Evolutionary conservation across 2,113 vertebrate species (phyloP), one percentile per base, ranked within the genome.

Genomic region (Synodontis membranacea): DNA sequence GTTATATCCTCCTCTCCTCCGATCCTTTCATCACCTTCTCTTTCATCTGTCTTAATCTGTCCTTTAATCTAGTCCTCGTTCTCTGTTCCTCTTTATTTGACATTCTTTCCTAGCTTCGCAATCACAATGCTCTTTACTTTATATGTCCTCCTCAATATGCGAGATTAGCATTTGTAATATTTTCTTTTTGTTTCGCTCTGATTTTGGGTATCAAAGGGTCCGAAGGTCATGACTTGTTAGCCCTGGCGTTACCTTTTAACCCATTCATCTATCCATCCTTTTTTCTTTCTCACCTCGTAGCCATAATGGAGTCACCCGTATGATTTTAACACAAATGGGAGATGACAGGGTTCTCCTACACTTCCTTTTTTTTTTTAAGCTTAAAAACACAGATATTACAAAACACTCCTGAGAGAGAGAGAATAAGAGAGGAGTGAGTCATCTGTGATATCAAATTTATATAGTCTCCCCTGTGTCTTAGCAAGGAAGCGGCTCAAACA

Each of bases 61-160:
- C 70, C 56, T 83, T 86, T 19, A 68, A 74, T 76, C 70, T 23
- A 68, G 72, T n/a, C n/a, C 58, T 85, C 39, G 60, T 37, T 79
- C 72, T 68, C 80, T 70, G 39, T 39, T 79, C 70, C 62, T 80
- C 70, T 79, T 52, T 83, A 23, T 17, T 80, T 48, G 25, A 56
- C 52, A 80, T 39, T 80, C 10, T 39, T 39, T 56, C 1, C 19
- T 80, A 4, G 1, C 37, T 39, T 23, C 34, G 48, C 21, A 34
- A 79, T 54, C n/a, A 23, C 7, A 0, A 0, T 23, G 54, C 9
- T 48, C 28, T 5, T 70, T 21, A 39, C 66, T 9, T 9, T 7
- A 14, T 39, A 37, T 68, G 31, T 5, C 21, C 12, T 44, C 14
- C 74, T 50, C 7, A 0, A 8, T 19, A 23, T 52, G 23, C 31